Evolutionary conservation across 23 tunicate genomes (phyloP), one percentile per base, ranked within the genome.

Genomic region (Diplosoma virens): DNA sequence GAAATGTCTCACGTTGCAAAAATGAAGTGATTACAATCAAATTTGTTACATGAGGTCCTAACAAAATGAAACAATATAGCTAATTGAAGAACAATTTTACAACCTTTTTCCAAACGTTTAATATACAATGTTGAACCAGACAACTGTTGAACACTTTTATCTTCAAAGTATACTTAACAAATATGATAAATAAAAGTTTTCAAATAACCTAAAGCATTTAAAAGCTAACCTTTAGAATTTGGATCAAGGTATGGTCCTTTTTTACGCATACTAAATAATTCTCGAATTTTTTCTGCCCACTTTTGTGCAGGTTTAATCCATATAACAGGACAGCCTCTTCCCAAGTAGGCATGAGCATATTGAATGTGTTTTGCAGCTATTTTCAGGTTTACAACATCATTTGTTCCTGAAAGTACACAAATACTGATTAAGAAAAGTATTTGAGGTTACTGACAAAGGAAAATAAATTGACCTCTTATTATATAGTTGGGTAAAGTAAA

Each of bases 261-360:
- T 25, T 16, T 37, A 3, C 32, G 21, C 82, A 87, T 73, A 11
- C 73, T 64, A 26, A 82, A 80, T 24, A 32, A 17, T 5, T 25
- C 47, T 46, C 86, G 64, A 1, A 73, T 53, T 67, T 37, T 80
- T 45, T 73, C 60, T 0, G 93, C 93, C 53, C 76, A 73, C 0
- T 18, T 28, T 27, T n/a, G 22, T 66, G 74, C 82, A 16, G 93
- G 73, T 73, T 69, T 80, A 37, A 87, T 75, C 93, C 93, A 87
- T 2, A 87, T 4, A 1, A 87, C 85, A 46, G 86, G 86, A 37
- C 93, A 87, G 3, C 86, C 86, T 33, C 85, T 28, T 6, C 71
- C 32, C 56, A 87, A 17, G 54, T 53, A 71, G 1, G 79, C 86
- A 58, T 80, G 86, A 0, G 80, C 70, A 31, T 33, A 36, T 26